Evolutionary conservation across 1,140 invertebrate species (phyloP).

Genomic region (Zaprionus kolodkinae): DNA sequence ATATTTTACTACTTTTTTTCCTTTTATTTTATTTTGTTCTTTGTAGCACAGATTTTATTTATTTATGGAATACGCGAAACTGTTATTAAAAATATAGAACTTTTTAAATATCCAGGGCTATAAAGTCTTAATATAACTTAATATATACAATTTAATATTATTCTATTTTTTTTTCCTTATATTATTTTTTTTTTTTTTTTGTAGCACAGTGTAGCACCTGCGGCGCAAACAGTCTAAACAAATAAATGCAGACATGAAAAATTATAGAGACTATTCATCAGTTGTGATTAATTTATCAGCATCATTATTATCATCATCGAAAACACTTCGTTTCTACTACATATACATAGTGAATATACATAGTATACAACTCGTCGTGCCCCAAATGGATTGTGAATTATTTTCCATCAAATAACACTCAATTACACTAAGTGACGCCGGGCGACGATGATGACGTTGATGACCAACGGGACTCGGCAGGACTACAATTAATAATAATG

Average conservation of each 20-base stretch:
- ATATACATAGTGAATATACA: too few species aligned
- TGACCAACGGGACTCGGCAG: conserved; percentile 47
- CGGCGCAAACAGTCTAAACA: background rate
- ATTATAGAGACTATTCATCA: conserved; percentile 50
- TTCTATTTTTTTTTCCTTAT: background rate
- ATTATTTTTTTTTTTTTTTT: background rate
- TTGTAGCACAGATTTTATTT: background rate
- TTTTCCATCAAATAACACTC: conserved; percentile 74
- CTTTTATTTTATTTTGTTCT: background rate
- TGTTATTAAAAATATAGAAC: background rate
- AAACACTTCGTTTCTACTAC: conserved; percentile 44
- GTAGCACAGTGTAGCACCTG: background rate
- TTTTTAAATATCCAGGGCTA: too few species aligned
- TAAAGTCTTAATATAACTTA: background rate
- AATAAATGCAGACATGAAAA: conserved; percentile 37
- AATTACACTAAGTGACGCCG: conserved; percentile 78
- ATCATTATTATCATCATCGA: conserved; percentile 65
- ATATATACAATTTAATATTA: background rate
- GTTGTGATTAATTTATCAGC: conserved; percentile 69
- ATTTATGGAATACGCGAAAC: background rate
- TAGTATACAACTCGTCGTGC: too few species aligned
- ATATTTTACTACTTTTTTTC: background rate
- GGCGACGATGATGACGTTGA: conserved; percentile 43
- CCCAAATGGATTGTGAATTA: conserved; percentile 67
- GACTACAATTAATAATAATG: conserved; percentile 74